A percentile compares a stretch with the other conserved stretches of the same genome.
These are phyloP conservation scores for Drosophila quinaria DNA, from an alignment of 2,888 invertebrate species.

Conservation along the genomic window DNA sequence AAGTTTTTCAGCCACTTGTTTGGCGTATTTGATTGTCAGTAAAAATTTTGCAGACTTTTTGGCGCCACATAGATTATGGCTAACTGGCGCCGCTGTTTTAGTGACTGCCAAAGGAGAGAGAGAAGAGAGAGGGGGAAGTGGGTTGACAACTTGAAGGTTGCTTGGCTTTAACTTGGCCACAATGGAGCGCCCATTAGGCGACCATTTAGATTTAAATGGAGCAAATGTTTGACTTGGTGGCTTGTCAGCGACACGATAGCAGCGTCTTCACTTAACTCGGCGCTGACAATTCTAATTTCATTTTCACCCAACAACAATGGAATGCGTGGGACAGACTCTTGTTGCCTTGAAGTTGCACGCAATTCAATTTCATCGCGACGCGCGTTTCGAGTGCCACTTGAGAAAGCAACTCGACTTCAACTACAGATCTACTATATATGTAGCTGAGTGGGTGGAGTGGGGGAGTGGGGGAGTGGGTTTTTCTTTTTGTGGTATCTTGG, in stretches of 20 bases:
- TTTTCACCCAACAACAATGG: conserved; percentile 60
- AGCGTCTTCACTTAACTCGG: conserved; percentile 35
- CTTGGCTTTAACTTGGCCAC: conserved; percentile 63
- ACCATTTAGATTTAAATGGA: conserved; percentile 62
- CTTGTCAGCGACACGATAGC: conserved; percentile 63
- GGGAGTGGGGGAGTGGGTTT: too few relatives aligned
- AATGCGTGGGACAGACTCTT: conserved; percentile 12
- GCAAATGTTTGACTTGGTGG: conserved; percentile 57
- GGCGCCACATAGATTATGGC: conserved; percentile 83
- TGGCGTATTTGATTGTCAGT: conserved; percentile 71
- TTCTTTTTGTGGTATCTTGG: conserved; percentile 44
- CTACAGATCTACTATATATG: conserved; percentile 45
- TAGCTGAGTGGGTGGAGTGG: conserved; percentile 3
- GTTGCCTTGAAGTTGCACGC: conserved; percentile 51
- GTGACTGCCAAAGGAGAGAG: conserved; percentile 7
- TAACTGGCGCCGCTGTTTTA: conserved; percentile 76
- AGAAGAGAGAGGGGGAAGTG: neutral
- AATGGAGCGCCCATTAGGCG: conserved; percentile 59
- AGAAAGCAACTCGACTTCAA: conserved; percentile 63
- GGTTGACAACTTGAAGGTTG: conserved; percentile 26
- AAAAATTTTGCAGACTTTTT: conserved; percentile 82
- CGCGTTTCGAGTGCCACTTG: conserved; percentile 63
- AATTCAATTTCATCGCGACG: conserved; percentile 74
- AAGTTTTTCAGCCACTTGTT: conserved; percentile 66
- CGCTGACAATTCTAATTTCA: conserved; percentile 73